phyloP scores from a whole-genome alignment of 2,797 vertebrate species.

The Gephyroberyx darwinii region DNA sequence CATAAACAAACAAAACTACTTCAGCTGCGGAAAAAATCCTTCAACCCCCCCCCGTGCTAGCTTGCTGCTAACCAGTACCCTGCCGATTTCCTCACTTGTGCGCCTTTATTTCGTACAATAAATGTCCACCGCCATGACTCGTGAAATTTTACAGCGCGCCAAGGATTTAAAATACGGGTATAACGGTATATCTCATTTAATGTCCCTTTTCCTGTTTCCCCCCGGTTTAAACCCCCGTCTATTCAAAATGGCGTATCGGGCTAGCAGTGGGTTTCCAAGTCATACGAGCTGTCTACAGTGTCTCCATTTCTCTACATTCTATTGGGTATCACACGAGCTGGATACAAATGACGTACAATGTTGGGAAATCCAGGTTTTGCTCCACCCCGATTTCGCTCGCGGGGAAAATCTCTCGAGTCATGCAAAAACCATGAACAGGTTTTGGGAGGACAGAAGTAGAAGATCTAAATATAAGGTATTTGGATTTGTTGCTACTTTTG shows the following conservation, averaged over 20 bases:
- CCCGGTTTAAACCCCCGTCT: slow-evolving; percentile 71
- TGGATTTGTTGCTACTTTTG: too few relatives aligned
- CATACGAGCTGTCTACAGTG: slow-evolving; percentile 29
- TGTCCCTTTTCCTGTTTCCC: slow-evolving; percentile 38
- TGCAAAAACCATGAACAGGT: not conserved
- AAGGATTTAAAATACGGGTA: not conserved
- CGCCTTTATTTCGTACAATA: slow-evolving; percentile 27
- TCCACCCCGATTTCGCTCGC: slow-evolving; percentile 22
- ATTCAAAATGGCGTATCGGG: slow-evolving; percentile 79
- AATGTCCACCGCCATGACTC: slow-evolving; percentile 40
- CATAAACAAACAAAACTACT: slow-evolving; percentile 82
- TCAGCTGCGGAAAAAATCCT: slow-evolving; percentile 50
- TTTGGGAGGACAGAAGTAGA: not conserved
- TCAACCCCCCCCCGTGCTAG: slow-evolving; percentile 60
- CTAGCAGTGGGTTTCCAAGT: slow-evolving; percentile 37
- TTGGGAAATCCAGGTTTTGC: slow-evolving; percentile 55
- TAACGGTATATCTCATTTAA: not conserved
- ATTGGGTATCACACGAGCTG: slow-evolving; percentile 53
- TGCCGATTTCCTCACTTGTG: slow-evolving; percentile 25
- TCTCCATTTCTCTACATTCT: slow-evolving; percentile 31
- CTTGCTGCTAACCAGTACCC: slow-evolving; percentile 60
- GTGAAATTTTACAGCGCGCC: not conserved
- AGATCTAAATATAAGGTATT: too few relatives aligned
- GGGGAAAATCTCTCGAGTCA: not conserved
- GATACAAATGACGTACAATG: slow-evolving; percentile 62